These are phyloP conservation scores for Coendou prehensilis DNA, from an alignment of 2,797 vertebrate genomes.

Conservation along the genomic window DNA sequence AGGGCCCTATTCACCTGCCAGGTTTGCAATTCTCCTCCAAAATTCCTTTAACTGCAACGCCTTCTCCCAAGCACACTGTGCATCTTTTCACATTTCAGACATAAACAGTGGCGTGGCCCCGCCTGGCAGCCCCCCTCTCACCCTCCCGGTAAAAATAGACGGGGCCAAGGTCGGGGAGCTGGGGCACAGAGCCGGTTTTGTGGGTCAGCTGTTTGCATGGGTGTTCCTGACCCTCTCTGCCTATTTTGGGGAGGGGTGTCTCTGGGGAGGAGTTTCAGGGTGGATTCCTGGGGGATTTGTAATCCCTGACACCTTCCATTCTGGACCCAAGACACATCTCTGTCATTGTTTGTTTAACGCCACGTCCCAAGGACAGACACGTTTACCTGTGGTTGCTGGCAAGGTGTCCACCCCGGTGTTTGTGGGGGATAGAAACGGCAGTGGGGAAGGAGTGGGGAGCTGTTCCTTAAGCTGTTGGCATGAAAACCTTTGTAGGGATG, in stretches of 20 bases:
- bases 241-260: conserved; percentile 82
- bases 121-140: conserved; percentile 80
- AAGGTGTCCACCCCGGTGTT: neutral
- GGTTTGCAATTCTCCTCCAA: conserved; percentile 77
- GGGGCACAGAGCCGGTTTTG: conserved; percentile 81
- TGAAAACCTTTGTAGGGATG: neutral
- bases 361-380: conserved; percentile 50
- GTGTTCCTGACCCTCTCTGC: conserved; percentile 69
- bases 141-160: conserved; percentile 88
- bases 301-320: conserved; percentile 69
- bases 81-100: conserved; percentile 81
- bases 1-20: conserved; percentile 88
- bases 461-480: neutral
- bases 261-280: rapidly evolving
- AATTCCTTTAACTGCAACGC: conserved; percentile 83
- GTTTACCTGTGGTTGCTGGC: conserved; percentile 65
- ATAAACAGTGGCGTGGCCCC: conserved; percentile 84
- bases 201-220: conserved; percentile 67
- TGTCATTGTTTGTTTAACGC: conserved; percentile 62
- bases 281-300: conserved; percentile 65
- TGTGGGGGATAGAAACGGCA: neutral
- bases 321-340: conserved; percentile 61
- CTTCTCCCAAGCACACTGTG: conserved; percentile 84
- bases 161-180: conserved; percentile 46
- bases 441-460: neutral